Base-by-base conservation (phyloP, 2,888 invertebrate species). In the Emmelina monodactyla region DNA sequence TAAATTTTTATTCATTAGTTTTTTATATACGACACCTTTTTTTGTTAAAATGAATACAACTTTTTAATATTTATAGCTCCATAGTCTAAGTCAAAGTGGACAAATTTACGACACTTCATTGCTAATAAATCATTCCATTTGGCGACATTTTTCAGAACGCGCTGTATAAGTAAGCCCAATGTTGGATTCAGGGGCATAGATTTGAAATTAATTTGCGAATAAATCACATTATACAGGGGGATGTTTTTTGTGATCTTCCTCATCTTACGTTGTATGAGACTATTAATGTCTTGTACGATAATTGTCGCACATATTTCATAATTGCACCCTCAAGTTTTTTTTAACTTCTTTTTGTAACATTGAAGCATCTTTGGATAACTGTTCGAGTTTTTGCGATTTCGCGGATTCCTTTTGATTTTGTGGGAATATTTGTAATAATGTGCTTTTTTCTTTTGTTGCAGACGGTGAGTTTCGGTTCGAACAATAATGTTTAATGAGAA, bases 271-370 rank as follows among this genome's bases (percentile, higher is more conserved):
- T 75, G 73, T 76, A 72, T 72, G 65, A 64, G 62, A 63, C 75
- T 75, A 80, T 80, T 78, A 78, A 71, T 69, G 71, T 71, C 78
- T 55, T 79, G 78, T 80, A 68, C 67, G 76, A 78, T 80, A 81
- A 81, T 81, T 81, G 80, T 80, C 80, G 68, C 79, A 78, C 78
- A 75, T 80, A 80, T 76, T 76, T 78, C 70, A 75, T 58, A 72
- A 70, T 58, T 61, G 62, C 59, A 55, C 54, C 56, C 52, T 58
- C 51, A 52, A 60, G 58, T 53, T 29, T 12, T 5, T 29, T 9
- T 29, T 29, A 19, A n/a, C n/a, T n/a, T n/a, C n/a, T n/a, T n/a
- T n/a, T n/a, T n/a, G n/a, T n/a, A n/a, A n/a, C n/a, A n/a, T n/a
- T n/a, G n/a, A n/a, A n/a, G n/a, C n/a, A n/a, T n/a, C n/a, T n/a